Percentiles rank a stretch among this genome's conserved stretches.
Evolutionary conservation across 1,140 invertebrate genomes (phyloP).

Genomic region (Charaxes varanes): DNA sequence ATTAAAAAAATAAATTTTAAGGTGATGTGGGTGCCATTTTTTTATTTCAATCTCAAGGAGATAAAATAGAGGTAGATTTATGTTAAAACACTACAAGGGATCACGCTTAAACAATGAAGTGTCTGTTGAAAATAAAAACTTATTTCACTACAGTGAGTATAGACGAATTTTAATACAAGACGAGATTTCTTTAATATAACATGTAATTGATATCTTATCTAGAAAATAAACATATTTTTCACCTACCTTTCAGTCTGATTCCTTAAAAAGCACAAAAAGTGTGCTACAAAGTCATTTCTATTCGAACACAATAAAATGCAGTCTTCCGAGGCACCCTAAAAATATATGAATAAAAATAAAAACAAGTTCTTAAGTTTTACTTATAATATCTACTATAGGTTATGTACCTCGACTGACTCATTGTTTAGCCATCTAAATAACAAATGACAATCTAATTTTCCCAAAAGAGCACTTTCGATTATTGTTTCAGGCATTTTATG

Average conservation of each 20-base stretch:
- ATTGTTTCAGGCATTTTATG: slow-evolving; percentile 56
- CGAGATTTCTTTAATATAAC: no score
- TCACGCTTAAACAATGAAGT: no score
- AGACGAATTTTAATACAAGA: no score
- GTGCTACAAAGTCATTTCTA: slow-evolving; percentile 53
- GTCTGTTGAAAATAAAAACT: no score
- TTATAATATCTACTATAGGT: slow-evolving; percentile 27
- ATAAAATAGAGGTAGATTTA: no score
- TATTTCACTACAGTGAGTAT: no score
- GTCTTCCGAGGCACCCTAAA: slow-evolving; percentile 51
- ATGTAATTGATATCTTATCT: slow-evolving; percentile 1
- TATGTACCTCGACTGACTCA: slow-evolving; percentile 53
- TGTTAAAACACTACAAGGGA: no score
- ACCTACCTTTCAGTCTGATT: slow-evolving; percentile 54
- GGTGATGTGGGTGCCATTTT: no score
- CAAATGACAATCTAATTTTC: slow-evolving; percentile 42
- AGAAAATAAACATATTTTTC: not conserved
- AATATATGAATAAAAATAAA: slow-evolving; percentile 24
- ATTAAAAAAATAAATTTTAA: no score
- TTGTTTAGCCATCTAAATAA: slow-evolving; percentile 54
- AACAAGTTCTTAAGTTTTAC: slow-evolving; percentile 11
- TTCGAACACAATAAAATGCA: slow-evolving; percentile 51
- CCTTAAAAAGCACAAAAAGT: slow-evolving; percentile 57
- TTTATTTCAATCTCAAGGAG: no score
- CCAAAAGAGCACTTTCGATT: slow-evolving; percentile 53